Percentiles rank a stretch among this genome's conserved stretches.
Evolutionary conservation across 30 jellyfish, hydroid and myxozoan genomes (phyloP).

Genomic region (Aurelia coerulea): DNA sequence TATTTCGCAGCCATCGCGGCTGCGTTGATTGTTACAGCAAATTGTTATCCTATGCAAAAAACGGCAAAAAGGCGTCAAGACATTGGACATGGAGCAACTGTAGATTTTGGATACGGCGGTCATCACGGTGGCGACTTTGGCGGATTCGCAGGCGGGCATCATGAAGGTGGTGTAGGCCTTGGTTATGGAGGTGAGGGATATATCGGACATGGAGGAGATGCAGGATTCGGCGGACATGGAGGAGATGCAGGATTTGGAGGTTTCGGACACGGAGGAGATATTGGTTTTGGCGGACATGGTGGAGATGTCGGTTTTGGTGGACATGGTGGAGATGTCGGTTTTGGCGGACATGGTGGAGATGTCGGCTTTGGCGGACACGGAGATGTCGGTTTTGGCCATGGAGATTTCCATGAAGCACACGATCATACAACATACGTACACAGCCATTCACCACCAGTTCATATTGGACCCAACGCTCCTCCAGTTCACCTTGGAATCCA

Average conservation of each 20-base stretch:
- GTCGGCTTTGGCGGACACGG: slow-evolving; percentile 38
- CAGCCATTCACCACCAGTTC: slow-evolving; percentile 95
- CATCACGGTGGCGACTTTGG: slow-evolving; percentile 48
- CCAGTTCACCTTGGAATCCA: slow-evolving; percentile 97
- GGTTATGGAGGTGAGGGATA: slow-evolving; percentile 49
- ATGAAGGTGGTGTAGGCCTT: slow-evolving; percentile 37
- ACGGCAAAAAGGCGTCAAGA: slow-evolving; percentile 55
- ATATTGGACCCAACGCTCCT: slow-evolving; percentile 98
- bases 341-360: slow-evolving; percentile 56
- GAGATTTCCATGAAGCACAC: slow-evolving; percentile 75
- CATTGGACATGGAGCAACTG: slow-evolving; percentile 29
- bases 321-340: slow-evolving; percentile 45
- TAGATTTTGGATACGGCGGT: slow-evolving; percentile 36
- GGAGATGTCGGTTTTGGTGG: slow-evolving; percentile 44
- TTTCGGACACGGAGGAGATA: slow-evolving; percentile 21
- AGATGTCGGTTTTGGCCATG: slow-evolving; percentile 41
- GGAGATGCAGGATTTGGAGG: slow-evolving; percentile 35
- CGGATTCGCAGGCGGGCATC: slow-evolving; percentile 4
- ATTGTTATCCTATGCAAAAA: slow-evolving; percentile 43
- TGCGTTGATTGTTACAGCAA: slow-evolving; percentile 51
- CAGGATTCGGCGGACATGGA: slow-evolving; percentile 5
- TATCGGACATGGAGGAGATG: slow-evolving; percentile 67
- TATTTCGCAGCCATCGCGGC: slow-evolving; percentile 40
- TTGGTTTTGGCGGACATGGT: slow-evolving; percentile 41
- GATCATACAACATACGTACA: slow-evolving; percentile 92